Evolutionary conservation across 2,888 invertebrate genomes (phyloP).

Genomic region (Teleogryllus oceanicus): DNA sequence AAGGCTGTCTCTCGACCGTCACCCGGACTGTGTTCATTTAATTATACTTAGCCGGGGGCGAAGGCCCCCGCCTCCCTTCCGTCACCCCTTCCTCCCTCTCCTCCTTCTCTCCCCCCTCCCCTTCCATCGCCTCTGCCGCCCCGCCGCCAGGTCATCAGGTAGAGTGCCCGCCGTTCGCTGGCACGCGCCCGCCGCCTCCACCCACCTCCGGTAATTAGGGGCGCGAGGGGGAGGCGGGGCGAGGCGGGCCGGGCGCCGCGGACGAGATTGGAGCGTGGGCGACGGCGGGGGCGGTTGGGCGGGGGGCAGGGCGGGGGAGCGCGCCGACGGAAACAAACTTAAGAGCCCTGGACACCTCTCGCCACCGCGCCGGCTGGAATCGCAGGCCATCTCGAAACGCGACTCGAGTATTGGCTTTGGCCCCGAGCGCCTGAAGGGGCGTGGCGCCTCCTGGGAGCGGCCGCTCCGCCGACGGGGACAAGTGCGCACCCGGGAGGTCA

Average conservation of each 20-base stretch:
- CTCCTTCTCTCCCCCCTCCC: constrained; percentile 21
- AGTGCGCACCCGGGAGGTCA: too few relatives aligned
- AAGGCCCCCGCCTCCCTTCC: constrained; percentile 21
- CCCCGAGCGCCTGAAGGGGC: too few relatives aligned
- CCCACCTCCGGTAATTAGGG: neutral
- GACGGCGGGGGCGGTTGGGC: neutral
- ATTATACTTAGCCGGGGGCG: constrained; percentile 22
- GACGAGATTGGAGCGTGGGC: neutral
- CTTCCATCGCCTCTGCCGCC: neutral
- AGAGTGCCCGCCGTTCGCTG: neutral
- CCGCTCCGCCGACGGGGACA: too few relatives aligned
- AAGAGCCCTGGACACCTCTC: constrained; percentile 18
- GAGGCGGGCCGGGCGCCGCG: neutral
- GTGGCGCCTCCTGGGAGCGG: too few relatives aligned
- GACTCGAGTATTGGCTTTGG: too few relatives aligned
- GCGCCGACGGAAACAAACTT: neutral
- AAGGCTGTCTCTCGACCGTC: constrained; percentile 5
- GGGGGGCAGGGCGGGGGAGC: neutral
- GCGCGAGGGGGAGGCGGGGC: neutral
- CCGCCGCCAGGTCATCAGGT: constrained; percentile 32
- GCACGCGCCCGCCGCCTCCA: neutral
- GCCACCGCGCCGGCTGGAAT: neutral
- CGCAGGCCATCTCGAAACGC: too few relatives aligned
- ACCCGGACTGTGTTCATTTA: constrained; percentile 22
- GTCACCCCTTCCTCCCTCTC: constrained; percentile 29